Base-by-base conservation (phyloP, 2,113 vertebrate genomes). In the Pao palembangensis region DNA sequence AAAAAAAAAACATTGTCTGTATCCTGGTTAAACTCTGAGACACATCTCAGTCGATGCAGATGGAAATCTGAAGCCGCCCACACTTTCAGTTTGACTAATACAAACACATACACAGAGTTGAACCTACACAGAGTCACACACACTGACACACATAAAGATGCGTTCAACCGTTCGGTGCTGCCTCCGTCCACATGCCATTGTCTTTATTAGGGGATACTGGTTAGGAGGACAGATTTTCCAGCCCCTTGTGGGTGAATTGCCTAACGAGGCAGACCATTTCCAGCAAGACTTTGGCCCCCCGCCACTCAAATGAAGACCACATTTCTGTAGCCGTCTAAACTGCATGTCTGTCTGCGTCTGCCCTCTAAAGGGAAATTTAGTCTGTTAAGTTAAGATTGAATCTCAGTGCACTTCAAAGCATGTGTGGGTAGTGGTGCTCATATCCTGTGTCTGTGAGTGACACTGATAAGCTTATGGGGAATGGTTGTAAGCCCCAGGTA, bases 251-350 rank as follows among this genome's bases (percentile, higher is more conserved):
- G 83, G 76, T 67, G 71, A 85, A 83, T 79, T 61, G 77, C 83
- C 80, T 85, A 81, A 81, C 83, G 65, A 84, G 81, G 80, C 83
- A 76, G 87, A 79, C 84, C 81, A 77, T 88, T 90, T 90, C 80
- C 79, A 85, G 87, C 81, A 81, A 76, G 69, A 63, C 80, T 75
- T 83, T 89, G 87, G 89, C 88, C 68, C 72, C 51, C 43, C 61
- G 87, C 88, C 88, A 88, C 79, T 71, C 61, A 83, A 89, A 88
- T 82, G 71, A 88, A 86, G 84, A 84, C 82, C 88, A 87, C 64
- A 85, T 89, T 87, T 86, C 78, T 84, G 79, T 64, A 82, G 81
- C 79, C 75, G 82, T 58, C 75, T 79, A 72, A 85, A 81, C 58
- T 76, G 78, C 74, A 81, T 83, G 31, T 19, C 53, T 52, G 85